phyloP scores from a whole-genome alignment of 2,797 vertebrate species.

The Paratrypauchen microcephalus region DNA sequence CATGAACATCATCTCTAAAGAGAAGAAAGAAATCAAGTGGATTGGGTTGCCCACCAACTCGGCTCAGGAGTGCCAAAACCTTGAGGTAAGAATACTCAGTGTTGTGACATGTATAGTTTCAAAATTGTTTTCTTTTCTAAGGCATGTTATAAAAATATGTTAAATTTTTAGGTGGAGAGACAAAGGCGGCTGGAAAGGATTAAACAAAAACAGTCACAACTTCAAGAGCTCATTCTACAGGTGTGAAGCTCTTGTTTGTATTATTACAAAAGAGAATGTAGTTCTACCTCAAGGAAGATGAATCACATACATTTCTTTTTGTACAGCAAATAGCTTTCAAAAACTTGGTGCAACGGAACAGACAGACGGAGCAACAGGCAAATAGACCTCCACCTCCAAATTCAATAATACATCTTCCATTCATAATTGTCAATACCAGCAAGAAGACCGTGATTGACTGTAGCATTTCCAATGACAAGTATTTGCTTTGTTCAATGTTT shows the following conservation, averaged over 20 bases:
- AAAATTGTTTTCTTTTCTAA: neutral
- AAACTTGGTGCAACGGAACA: slow-evolving; percentile 96
- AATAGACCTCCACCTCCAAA: slow-evolving; percentile 91
- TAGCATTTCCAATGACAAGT: slow-evolving; percentile 99
- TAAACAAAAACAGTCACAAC: slow-evolving; percentile 98
- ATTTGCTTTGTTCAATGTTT: slow-evolving; percentile 42
- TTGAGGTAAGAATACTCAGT: slow-evolving; percentile 81
- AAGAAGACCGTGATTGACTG: slow-evolving; percentile 99
- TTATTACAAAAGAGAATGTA: neutral
- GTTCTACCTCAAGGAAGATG: neutral
- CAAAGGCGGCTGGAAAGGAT: slow-evolving; percentile 96
- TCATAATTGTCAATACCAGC: slow-evolving; percentile 99
- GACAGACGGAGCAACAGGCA: slow-evolving; percentile 90
- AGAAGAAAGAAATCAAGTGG: slow-evolving; percentile 99
- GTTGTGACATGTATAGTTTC: neutral
- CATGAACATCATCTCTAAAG: slow-evolving; percentile 99
- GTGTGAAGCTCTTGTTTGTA: slow-evolving; percentile 62
- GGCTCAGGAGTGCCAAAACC: slow-evolving; percentile 98
- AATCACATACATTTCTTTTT: slow-evolving; percentile 15
- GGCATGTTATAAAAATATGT: neutral
- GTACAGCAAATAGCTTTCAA: slow-evolving; percentile 99
- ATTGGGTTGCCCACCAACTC: slow-evolving; percentile 98
- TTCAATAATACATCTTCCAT: slow-evolving; percentile 97
- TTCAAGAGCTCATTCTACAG: slow-evolving; percentile 99
- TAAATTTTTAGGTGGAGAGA: slow-evolving; percentile 86